Evolutionary conservation across 2,113 vertebrate genomes (phyloP).

Genomic region (Sigmodon hispidus): DNA sequence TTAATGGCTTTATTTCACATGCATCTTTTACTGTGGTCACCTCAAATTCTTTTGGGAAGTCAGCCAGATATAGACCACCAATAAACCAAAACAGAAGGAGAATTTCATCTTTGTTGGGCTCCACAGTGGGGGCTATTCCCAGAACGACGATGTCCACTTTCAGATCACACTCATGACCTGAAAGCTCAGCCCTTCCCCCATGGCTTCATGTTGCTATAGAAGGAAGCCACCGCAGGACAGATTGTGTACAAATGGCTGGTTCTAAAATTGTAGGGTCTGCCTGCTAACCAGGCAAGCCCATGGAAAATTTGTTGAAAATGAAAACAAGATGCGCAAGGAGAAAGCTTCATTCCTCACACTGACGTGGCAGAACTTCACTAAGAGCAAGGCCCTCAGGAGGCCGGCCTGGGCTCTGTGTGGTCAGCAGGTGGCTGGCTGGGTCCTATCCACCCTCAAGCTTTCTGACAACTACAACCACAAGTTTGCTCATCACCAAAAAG

Average conservation of each 20-base stretch:
- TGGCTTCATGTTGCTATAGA: slow-evolving; percentile 17
- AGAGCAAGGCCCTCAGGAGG: background rate
- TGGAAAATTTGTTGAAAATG: slow-evolving; percentile 76
- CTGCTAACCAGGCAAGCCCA: slow-evolving; percentile 73
- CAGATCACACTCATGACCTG: slow-evolving; percentile 17
- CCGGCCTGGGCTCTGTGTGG: background rate
- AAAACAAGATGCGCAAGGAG: slow-evolving; percentile 79
- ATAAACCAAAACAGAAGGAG: slow-evolving; percentile 55
- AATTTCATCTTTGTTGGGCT: slow-evolving; percentile 54
- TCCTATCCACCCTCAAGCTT: slow-evolving; percentile 11
- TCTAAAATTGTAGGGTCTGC: slow-evolving; percentile 80
- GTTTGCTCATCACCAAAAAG: background rate
- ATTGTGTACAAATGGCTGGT: slow-evolving; percentile 72
- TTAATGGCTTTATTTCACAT: slow-evolving; percentile 66
- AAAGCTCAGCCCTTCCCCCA: slow-evolving; percentile 32
- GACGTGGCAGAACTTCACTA: slow-evolving; percentile 64
- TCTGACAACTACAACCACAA: slow-evolving; percentile 18
- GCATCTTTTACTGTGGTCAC: slow-evolving; percentile 42
- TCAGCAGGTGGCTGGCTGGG: slow-evolving; percentile 66
- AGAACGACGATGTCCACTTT: slow-evolving; percentile 14
- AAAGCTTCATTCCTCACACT: slow-evolving; percentile 41
- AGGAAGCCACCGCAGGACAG: slow-evolving; percentile 32
- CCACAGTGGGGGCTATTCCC: background rate
- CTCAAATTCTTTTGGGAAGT: slow-evolving; percentile 67
- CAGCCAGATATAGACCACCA: slow-evolving; percentile 65